Evolutionary conservation across 1,140 invertebrate genomes (phyloP).

Genomic region (Saccostrea cuccullata): DNA sequence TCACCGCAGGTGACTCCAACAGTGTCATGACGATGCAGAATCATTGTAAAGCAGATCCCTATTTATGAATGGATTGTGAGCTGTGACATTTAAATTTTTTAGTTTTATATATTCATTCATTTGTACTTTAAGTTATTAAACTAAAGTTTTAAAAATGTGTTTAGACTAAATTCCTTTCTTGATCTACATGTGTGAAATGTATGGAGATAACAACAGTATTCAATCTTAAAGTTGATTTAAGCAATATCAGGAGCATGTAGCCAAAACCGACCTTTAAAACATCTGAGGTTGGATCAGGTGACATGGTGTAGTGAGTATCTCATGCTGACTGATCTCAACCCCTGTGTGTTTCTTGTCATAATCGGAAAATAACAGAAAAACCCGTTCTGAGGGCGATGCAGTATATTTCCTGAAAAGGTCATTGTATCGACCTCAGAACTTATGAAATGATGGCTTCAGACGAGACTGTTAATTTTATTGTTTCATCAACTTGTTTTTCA

Average conservation of each 20-base stretch:
- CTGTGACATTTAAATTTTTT: neutral
- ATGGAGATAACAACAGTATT: too few species aligned
- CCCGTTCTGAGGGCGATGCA: too few species aligned
- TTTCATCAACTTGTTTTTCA: too few species aligned
- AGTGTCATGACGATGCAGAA: conserved; percentile 9
- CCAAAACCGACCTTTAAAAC: neutral
- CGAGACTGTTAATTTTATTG: too few species aligned
- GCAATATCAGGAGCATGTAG: neutral
- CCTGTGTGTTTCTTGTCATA: too few species aligned
- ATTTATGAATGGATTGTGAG: neutral
- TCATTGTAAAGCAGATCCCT: neutral
- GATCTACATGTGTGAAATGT: neutral
- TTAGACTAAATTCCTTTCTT: neutral
- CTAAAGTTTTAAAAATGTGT: neutral
- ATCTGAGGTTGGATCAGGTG: too few species aligned
- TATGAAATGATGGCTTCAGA: too few species aligned
- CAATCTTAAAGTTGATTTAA: neutral
- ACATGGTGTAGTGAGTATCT: too few species aligned
- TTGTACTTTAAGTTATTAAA: conserved; percentile 20
- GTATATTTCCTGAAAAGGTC: too few species aligned
- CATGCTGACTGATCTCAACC: too few species aligned
- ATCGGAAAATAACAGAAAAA: too few species aligned
- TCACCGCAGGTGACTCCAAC: neutral
- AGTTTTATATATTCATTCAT: neutral
- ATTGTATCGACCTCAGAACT: too few species aligned